Percentiles rank a stretch among this genome's conserved stretches.
phyloP scores from a whole-genome alignment of 1,140 invertebrate genomes.

The Marisa cornuarietis region DNA sequence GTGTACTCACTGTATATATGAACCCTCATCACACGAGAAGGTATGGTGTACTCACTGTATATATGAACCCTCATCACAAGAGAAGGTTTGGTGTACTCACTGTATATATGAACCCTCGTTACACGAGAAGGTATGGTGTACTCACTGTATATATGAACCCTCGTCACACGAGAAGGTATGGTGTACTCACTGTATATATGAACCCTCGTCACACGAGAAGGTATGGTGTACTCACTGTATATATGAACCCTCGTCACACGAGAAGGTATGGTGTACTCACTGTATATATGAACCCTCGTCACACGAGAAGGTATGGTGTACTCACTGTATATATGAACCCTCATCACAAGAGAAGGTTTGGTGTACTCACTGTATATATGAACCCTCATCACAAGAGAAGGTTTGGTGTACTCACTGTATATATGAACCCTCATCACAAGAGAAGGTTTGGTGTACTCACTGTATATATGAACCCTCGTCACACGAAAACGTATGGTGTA shows the following conservation, averaged over 20 bases:
- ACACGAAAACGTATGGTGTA: background rate
- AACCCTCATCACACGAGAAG: background rate
- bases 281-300: background rate
- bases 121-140: background rate
- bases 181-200: too few species aligned
- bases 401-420: too few species aligned
- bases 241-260: background rate
- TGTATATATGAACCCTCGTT: background rate
- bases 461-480: background rate
- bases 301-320: background rate
- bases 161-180: constrained; percentile 26
- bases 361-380: too few species aligned
- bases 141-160: background rate
- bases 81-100: constrained; percentile 3
- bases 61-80: background rate
- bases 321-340: background rate
- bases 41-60: background rate
- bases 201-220: constrained; percentile 26
- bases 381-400: constrained; percentile 24
- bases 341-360: constrained; percentile 25
- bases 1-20: too few species aligned
- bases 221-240: too few species aligned
- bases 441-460: background rate
- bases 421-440: background rate
- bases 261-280: background rate